Conservation (phyloP, 1,140 invertebrate genomes). For the Latrodectus geometricus region DNA sequence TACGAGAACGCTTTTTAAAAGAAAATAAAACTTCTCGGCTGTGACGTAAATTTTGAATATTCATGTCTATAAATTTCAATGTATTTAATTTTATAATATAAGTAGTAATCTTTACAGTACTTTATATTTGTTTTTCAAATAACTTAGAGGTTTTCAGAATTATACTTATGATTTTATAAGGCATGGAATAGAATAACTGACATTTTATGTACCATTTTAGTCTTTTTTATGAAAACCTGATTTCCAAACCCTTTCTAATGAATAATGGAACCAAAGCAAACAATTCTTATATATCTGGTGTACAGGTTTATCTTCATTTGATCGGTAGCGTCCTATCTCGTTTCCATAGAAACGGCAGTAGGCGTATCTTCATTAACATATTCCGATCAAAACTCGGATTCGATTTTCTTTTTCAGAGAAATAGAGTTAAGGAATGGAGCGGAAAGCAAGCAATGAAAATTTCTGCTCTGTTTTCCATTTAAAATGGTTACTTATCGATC, state of each 20-base stretch:
- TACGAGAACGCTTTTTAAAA: no score
- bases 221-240: background rate
- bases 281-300: background rate
- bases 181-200: no score
- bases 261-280: background rate
- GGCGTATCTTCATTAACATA: constrained; percentile 29
- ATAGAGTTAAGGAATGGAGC: constrained; percentile 36
- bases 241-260: background rate
- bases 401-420: constrained; percentile 45
- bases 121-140: no score
- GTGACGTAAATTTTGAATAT: no score
- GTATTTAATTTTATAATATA: no score
- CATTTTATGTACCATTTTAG: background rate
- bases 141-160: no score
- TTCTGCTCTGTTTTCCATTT: constrained; percentile 44
- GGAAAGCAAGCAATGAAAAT: constrained; percentile 34
- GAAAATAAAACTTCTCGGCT: no score
- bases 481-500: constrained; percentile 45
- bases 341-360: constrained; percentile 34
- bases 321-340: constrained; percentile 39
- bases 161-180: no score
- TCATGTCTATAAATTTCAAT: no score
- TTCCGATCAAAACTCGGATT: constrained; percentile 41
- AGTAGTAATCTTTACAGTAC: no score
- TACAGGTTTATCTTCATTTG: background rate